phyloP scores from a whole-genome alignment of 2,797 vertebrate genomes.

The Fratercula arctica region DNA sequence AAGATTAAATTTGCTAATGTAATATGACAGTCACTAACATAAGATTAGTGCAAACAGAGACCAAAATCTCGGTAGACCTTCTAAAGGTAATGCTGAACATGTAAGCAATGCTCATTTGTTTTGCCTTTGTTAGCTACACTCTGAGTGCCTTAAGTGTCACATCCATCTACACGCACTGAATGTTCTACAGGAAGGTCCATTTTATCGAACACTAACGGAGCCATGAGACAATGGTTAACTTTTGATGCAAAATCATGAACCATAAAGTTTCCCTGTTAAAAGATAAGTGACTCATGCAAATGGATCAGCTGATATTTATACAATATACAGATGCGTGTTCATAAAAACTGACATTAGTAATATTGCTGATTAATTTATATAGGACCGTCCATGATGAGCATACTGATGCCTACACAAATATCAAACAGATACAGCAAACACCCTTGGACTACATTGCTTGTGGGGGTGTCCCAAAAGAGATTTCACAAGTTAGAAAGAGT shows the following conservation, averaged over 20 bases:
- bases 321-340: neutral
- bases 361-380: slow-evolving; percentile 38
- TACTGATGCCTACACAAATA: neutral
- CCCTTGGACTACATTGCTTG: neutral
- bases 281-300: slow-evolving; percentile 10
- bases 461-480: neutral
- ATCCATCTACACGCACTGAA: neutral
- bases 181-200: neutral
- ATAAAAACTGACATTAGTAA: slow-evolving; percentile 33
- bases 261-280: slow-evolving; percentile 55
- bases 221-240: slow-evolving; percentile 53
- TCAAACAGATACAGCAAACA: neutral
- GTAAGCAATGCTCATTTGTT: slow-evolving; percentile 59
- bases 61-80: slow-evolving; percentile 67
- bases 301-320: neutral
- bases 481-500: neutral
- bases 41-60: slow-evolving; percentile 74
- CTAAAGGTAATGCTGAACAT: slow-evolving; percentile 68
- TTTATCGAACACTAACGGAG: neutral
- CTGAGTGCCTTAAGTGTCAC: slow-evolving; percentile 9
- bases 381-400: neutral
- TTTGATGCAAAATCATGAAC: slow-evolving; percentile 54
- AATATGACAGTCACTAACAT: slow-evolving; percentile 73
- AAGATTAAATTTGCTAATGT: slow-evolving; percentile 77
- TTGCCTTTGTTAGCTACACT: slow-evolving; percentile 36